phyloP scores from a whole-genome alignment of 2,797 vertebrate species.

The Characodon lateralis region DNA sequence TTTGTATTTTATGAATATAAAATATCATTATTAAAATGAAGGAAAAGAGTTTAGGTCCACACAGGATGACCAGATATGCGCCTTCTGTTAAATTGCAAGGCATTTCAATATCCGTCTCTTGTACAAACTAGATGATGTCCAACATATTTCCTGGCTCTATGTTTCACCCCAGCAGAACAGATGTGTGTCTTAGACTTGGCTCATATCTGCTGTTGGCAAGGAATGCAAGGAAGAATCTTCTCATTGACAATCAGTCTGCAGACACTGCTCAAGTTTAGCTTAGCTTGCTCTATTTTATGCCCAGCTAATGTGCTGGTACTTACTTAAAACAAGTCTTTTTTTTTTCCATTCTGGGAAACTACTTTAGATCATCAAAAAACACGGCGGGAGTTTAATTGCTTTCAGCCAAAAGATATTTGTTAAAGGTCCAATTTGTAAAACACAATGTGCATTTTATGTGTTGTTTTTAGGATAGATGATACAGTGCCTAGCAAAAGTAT shows the following conservation, averaged over 20 bases:
- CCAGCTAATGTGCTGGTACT: not conserved
- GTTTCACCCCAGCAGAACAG: not conserved
- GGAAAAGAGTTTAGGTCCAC: conserved; percentile 25
- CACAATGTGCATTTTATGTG: not conserved
- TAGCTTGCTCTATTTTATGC: not conserved
- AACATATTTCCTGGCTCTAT: not conserved
- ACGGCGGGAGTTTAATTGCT: not conserved
- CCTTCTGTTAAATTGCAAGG: not conserved
- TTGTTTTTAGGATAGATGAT: not conserved
- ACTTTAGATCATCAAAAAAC: not conserved
- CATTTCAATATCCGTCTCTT: not conserved
- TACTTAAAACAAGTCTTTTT: not conserved
- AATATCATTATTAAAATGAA: conserved; percentile 37
- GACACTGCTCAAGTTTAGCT: not conserved
- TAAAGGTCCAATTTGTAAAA: not conserved
- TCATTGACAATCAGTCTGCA: conserved; percentile 7
- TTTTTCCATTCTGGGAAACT: not conserved
- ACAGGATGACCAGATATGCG: not conserved
- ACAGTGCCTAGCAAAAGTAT: not conserved
- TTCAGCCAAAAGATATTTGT: not conserved
- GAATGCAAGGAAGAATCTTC: conserved; percentile 1
- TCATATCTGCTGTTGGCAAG: not conserved
- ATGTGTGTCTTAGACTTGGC: conserved; percentile 1
- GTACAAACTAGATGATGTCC: not conserved
- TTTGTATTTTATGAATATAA: conserved; percentile 36